phyloP scores from a whole-genome alignment of 2,113 vertebrate genomes.

The Psephotus haematonotus region DNA sequence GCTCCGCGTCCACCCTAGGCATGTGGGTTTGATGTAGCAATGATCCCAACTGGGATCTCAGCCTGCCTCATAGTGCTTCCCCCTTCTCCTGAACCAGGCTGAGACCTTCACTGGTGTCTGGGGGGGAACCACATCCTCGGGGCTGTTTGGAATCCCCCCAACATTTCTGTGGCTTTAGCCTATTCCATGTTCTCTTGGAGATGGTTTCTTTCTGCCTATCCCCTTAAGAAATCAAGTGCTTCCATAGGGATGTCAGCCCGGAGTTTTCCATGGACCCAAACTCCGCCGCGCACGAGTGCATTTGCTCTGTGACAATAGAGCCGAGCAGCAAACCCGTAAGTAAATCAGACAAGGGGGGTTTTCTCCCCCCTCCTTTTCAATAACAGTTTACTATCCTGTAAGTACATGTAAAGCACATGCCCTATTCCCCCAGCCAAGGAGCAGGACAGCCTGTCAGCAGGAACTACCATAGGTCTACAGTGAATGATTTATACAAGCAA shows the following conservation, averaged over 20 bases:
- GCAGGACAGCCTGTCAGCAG: slow-evolving; percentile 57
- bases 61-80: neutral
- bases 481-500: slow-evolving; percentile 65
- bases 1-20: neutral
- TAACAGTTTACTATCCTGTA: slow-evolving; percentile 51
- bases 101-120: neutral
- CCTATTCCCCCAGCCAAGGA: slow-evolving; percentile 39
- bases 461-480: slow-evolving; percentile 55
- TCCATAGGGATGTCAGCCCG: neutral
- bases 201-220: neutral
- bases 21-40: neutral
- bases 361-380: neutral
- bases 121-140: neutral
- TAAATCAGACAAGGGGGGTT: neutral
- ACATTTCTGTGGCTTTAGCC: neutral
- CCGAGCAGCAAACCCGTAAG: slow-evolving; percentile 25
- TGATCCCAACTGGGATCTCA: neutral
- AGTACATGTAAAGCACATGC: slow-evolving; percentile 51
- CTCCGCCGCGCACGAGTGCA: neutral
- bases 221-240: slow-evolving; percentile 25
- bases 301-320: neutral
- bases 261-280: slow-evolving; percentile 4
- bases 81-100: neutral
- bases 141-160: neutral
- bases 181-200: neutral